These are phyloP conservation scores for Phasianus colchicus DNA, from an alignment of 2,113 vertebrate species.

Conservation along the genomic window DNA sequence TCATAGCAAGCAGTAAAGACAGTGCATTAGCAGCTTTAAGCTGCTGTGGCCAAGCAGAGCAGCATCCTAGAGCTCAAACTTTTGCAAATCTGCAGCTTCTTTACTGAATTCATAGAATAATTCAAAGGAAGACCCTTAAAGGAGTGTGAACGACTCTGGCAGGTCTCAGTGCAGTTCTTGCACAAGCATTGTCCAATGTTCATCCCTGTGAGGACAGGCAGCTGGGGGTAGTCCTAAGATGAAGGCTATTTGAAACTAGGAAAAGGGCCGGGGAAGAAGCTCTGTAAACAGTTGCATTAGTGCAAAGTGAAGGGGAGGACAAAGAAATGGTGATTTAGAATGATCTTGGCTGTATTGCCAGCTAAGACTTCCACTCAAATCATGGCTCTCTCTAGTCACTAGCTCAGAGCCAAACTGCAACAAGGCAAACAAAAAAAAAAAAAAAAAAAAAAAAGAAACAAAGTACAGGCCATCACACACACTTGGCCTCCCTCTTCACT, in stretches of 20 bases:
- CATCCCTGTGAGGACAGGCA: neutral
- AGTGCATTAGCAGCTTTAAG: neutral
- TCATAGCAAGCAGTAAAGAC: neutral
- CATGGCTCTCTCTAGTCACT: neutral
- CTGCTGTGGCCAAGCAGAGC: neutral
- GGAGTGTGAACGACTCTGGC: slow-evolving; percentile 53
- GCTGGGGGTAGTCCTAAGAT: neutral
- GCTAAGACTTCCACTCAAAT: neutral
- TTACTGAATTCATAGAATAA: slow-evolving; percentile 34
- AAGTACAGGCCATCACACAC: neutral
- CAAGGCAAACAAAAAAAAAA: neutral
- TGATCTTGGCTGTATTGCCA: neutral
- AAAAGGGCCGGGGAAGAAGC: neutral
- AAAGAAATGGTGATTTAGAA: neutral
- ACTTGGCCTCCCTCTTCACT: neutral
- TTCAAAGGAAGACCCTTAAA: slow-evolving; percentile 57
- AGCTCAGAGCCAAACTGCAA: neutral
- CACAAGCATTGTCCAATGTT: neutral
- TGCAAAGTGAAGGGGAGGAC: neutral
- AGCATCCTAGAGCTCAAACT: neutral
- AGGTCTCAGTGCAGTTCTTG: neutral
- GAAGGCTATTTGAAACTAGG: neutral
- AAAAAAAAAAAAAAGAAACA: neutral
- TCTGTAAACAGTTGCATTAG: neutral
- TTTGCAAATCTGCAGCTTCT: neutral